Percentiles rank a stretch among this genome's conserved stretches.
phyloP scores from a whole-genome alignment of 1,140 invertebrate species.

The Nomia melanderi region DNA sequence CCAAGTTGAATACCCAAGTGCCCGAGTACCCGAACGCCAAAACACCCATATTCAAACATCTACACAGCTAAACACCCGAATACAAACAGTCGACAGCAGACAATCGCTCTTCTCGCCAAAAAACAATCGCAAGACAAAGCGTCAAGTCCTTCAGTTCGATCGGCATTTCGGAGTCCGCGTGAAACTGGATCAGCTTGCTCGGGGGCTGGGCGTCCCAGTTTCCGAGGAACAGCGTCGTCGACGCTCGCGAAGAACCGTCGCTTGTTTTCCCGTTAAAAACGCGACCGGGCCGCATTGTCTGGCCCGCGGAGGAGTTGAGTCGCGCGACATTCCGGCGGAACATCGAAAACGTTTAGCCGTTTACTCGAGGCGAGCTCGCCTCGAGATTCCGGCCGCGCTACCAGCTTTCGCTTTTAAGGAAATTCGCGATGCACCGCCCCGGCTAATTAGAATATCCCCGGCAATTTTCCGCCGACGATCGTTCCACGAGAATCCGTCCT shows the following conservation, averaged over 20 bases:
- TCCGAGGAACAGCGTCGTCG: slow-evolving; percentile 36
- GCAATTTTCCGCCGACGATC: too few species aligned
- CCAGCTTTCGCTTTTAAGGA: slow-evolving; percentile 13
- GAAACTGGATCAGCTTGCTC: slow-evolving; percentile 46
- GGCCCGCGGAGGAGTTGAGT: slow-evolving; percentile 10
- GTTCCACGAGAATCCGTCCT: too few species aligned
- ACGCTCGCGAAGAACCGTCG: neutral
- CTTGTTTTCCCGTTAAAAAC: slow-evolving; percentile 44
- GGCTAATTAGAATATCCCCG: slow-evolving; percentile 27
- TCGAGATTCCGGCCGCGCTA: slow-evolving; percentile 6
- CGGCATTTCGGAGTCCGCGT: slow-evolving; percentile 25
- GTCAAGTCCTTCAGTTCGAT: too few species aligned
- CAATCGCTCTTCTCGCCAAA: too few species aligned
- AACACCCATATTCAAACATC: too few species aligned
- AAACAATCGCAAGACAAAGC: too few species aligned
- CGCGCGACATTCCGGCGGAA: slow-evolving; percentile 31
- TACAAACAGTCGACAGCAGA: too few species aligned
- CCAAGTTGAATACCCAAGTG: too few species aligned
- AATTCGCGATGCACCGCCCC: neutral
- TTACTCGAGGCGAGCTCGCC: neutral
- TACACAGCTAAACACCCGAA: too few species aligned
- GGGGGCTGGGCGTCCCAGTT: slow-evolving; percentile 43
- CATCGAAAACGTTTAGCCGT: slow-evolving; percentile 45
- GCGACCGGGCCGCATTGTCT: slow-evolving; percentile 29
- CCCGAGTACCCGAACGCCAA: too few species aligned